Evolutionary conservation across 1,140 invertebrate genomes (phyloP), one percentile per base, ranked within the genome.

Genomic region (Drosophila nebulosa): DNA sequence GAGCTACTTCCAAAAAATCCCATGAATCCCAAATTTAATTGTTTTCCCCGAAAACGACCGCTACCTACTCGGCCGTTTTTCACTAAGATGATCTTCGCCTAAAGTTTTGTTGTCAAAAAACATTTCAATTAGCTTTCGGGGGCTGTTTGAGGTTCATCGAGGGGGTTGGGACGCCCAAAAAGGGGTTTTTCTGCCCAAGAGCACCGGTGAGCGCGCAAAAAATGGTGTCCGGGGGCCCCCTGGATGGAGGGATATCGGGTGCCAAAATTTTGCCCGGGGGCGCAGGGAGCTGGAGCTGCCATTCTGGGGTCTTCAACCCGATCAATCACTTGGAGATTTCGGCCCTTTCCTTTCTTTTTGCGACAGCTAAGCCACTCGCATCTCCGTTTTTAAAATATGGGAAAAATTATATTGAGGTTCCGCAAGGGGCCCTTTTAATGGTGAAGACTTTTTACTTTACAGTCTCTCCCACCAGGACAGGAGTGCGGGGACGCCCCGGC

Each of bases 211-310:
- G 85, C 94, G 95, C 84, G 96, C 95, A 0, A 95, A 95, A 83
- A 97, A 98, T 2, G 98, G 98, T 27, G 95, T 97, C 98, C 98
- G 99, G 2, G 96, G 94, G 0, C 98, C n/a, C n/a, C 98, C 93
- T 99, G 98, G 74, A 99, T 95, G 0, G 96, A 97, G 7, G 97
- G 97, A 94, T 93, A 62, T 98, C 95, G 2, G 97, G 79, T 96
- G 95, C 92, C 95, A 95, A 69, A n/a, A 95, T 93, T 92, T 97
- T 98, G 2, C n/a, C n/a, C 95, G 92, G 21, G 97, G 93, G 51
- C 96, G 93, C 1, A 95, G 90, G 2, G 93, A 92, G 4, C 95
- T 93, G 16, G 94, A 92, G 78, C 95, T 90, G 0, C 96, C 96
- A 65, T 95, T 95, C 76, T 96, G 94, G 2, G 95, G 96, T 56